These are phyloP conservation scores for Lota lota DNA, from an alignment of 2,113 vertebrate genomes.

Conservation along the genomic window DNA sequence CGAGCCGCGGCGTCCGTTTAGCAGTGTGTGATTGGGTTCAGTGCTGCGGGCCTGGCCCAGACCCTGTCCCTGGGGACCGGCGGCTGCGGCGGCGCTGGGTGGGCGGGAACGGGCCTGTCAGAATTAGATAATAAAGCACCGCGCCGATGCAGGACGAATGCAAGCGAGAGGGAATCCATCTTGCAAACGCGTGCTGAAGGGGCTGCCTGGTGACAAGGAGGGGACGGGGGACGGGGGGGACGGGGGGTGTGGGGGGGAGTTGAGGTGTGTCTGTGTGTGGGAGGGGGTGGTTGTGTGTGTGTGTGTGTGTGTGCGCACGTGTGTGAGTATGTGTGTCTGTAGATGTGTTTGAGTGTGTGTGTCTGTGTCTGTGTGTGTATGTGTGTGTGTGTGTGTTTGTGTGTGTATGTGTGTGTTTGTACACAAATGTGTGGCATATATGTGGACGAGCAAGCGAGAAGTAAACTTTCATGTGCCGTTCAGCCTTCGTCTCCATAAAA, in stretches of 20 bases:
- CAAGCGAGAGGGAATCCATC: constrained; percentile 75
- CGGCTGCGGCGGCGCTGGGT: constrained; percentile 60
- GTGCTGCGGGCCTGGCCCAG: constrained; percentile 68
- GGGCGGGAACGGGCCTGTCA: constrained; percentile 73
- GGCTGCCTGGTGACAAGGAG: constrained; percentile 71
- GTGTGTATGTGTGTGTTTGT: constrained; percentile 12
- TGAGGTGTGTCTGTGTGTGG: too few species aligned
- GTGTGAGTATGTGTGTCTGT: neutral
- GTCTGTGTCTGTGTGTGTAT: neutral
- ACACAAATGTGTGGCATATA: constrained; percentile 14
- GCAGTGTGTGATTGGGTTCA: constrained; percentile 75
- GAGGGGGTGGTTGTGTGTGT: neutral
- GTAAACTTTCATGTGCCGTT: constrained; percentile 48
- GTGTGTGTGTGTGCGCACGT: neutral
- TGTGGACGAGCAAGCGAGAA: constrained; percentile 32
- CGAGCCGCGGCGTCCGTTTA: constrained; percentile 64
- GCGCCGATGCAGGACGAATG: constrained; percentile 69
- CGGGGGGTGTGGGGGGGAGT: too few species aligned
- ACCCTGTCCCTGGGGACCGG: constrained; percentile 66
- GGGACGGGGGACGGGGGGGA: neutral
- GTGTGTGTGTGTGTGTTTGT: constrained; percentile 17
- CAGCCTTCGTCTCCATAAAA: constrained; percentile 35
- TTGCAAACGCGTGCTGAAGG: constrained; percentile 68
- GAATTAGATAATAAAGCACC: constrained; percentile 80
- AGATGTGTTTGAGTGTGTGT: neutral